phyloP scores from a whole-genome alignment of 2,888 invertebrate species.

The Neelides folsomi region DNA sequence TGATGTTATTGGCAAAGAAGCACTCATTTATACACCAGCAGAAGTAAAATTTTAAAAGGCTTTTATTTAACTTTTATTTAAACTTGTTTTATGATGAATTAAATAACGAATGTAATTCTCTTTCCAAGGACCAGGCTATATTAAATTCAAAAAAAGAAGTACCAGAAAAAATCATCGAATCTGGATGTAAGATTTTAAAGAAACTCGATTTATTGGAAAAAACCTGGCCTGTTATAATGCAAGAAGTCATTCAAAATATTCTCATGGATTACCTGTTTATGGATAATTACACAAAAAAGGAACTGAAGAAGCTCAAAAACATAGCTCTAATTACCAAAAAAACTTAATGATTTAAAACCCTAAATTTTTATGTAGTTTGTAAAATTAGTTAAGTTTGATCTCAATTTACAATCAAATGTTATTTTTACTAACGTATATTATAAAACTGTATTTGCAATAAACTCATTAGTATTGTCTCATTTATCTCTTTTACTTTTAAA shows the following conservation, averaged over 20 bases:
- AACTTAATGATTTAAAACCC: not conserved
- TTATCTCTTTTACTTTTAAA: too few species aligned
- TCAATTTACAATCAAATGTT: too few species aligned
- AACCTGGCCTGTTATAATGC: constrained; percentile 62
- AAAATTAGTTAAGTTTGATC: too few species aligned
- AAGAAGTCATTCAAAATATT: constrained; percentile 63
- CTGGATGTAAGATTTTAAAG: constrained; percentile 61
- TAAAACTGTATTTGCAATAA: too few species aligned
- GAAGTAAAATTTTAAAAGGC: too few species aligned
- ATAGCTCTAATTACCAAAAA: constrained; percentile 7
- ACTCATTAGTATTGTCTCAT: too few species aligned
- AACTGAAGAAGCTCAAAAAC: constrained; percentile 35
- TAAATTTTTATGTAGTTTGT: too few species aligned
- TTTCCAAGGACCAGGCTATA: too few species aligned
- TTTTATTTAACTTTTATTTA: too few species aligned
- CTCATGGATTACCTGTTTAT: constrained; percentile 66
- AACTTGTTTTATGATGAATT: too few species aligned
- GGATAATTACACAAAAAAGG: constrained; percentile 60
- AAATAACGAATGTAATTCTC: too few species aligned
- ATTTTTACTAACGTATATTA: too few species aligned
- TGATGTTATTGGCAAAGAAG: constrained; percentile 33
- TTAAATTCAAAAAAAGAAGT: not conserved
- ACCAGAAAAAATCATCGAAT: constrained; percentile 42
- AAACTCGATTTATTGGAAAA: constrained; percentile 59
- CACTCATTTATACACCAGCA: constrained; percentile 20